Percentiles rank a stretch among this genome's conserved stretches.
These are phyloP conservation scores for Numida meleagris DNA, from an alignment of 2,113 vertebrate species.

Conservation along the genomic window DNA sequence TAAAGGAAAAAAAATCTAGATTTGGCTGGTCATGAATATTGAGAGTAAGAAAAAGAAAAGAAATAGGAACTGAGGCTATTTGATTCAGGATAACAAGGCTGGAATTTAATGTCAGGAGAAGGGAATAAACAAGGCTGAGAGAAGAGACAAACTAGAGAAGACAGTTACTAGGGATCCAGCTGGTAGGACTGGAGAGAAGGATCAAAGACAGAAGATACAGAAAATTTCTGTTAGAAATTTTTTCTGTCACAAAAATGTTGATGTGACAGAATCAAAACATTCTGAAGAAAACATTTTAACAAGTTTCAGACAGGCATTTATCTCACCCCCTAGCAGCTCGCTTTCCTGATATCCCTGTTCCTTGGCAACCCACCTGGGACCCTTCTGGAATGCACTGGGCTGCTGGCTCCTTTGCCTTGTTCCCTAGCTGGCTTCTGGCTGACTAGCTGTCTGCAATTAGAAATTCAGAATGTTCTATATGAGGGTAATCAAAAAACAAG, in stretches of 20 bases:
- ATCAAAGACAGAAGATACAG: background rate
- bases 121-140: background rate
- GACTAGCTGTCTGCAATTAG: background rate
- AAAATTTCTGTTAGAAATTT: background rate
- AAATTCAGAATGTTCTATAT: background rate
- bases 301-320: background rate
- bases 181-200: background rate
- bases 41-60: background rate
- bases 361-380: background rate
- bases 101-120: background rate
- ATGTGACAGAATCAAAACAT: background rate
- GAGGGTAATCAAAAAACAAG: background rate
- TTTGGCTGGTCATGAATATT: background rate
- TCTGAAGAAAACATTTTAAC: constrained; percentile 10
- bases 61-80: background rate
- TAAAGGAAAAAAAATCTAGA: background rate
- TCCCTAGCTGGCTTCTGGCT: background rate
- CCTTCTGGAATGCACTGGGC: background rate
- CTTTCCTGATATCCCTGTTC: background rate
- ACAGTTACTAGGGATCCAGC: background rate
- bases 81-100: background rate
- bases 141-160: background rate
- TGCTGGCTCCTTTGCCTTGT: background rate
- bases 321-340: background rate
- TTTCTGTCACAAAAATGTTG: background rate